Base-by-base conservation (phyloP, 2,888 invertebrate genomes). In the Diaperis boleti region DNA sequence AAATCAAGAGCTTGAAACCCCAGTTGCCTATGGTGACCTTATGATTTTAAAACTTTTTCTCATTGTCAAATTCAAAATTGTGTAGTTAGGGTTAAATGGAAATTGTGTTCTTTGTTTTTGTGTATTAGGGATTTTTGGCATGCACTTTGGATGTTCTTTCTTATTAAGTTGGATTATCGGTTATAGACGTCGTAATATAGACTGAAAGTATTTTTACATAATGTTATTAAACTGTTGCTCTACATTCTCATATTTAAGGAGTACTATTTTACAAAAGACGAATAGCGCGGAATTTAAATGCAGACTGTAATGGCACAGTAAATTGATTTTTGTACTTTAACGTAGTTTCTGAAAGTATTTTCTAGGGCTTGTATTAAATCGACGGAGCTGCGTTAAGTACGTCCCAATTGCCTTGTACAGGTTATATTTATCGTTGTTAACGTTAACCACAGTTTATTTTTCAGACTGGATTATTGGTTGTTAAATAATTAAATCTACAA, bases 21-120 rank as follows among this genome's bases (percentile, higher is more conserved):
- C 79, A 77, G 76, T 78, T 78, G 77, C 78, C 78, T 78, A 75
- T 68, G 78, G 79, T 79, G 74, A 77, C 76, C 75, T 74, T 75
- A 76, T 70, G 62, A 71, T 71, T 70, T 68, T 65, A 29, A 31
- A 52, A 59, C 18, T 14, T 41, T 56, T 56, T 35, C 35, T 56
- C 56, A 35, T 56, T 45, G 56, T 56, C 33, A 73, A 74, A 73
- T 74, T 74, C 74, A 72, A 74, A 74, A 74, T 74, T 74, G 59
- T 57, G 52, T 67, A 68, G 64, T 49, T 61, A 67, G 67, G 56
- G 66, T 63, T 65, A 57, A 20, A 61, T 66, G 64, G 64, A 59
- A 60, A 55, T 71, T 66, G 64, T 71, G 59, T 70, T 65, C 61
- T 70, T 71, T 67, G 57, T 67, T 67, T 69, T 56, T 35, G 60